A percentile compares a stretch with the other conserved stretches of the same genome.
These are phyloP conservation scores for Limnephilus marmoratus DNA, from an alignment of 2,888 invertebrate species.

Conservation along the genomic window DNA sequence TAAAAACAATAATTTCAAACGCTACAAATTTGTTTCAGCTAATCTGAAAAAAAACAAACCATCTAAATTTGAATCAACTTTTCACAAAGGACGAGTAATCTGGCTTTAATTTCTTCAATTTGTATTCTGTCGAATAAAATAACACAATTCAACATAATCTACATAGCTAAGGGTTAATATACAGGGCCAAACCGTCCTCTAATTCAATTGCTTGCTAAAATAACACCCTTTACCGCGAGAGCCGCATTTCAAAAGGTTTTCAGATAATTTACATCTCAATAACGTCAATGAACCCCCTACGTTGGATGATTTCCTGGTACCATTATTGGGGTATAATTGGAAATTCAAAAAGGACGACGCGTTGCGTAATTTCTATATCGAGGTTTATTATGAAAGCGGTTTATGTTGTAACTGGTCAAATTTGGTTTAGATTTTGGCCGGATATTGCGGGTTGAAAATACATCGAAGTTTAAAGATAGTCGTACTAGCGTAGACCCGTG, in stretches of 20 bases:
- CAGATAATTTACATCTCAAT: slow-evolving; percentile 27
- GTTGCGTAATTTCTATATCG: no score
- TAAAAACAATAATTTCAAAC: no score
- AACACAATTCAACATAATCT: neutral
- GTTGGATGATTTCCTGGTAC: slow-evolving; percentile 27
- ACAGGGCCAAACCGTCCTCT: neutral
- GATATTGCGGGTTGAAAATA: no score
- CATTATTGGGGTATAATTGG: neutral
- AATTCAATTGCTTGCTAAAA: neutral
- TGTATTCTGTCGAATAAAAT: neutral
- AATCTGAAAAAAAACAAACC: neutral
- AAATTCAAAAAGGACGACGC: neutral
- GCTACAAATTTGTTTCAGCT: neutral
- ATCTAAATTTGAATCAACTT: neutral
- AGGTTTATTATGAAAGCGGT: no score
- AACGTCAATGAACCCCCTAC: neutral
- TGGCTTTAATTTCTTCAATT: neutral
- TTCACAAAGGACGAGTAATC: neutral
- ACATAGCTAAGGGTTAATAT: neutral
- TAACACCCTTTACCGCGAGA: neutral
- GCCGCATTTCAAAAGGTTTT: neutral
- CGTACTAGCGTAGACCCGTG: no score
- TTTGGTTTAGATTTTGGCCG: no score
- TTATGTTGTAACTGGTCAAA: no score
- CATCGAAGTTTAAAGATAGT: no score